phyloP scores from a whole-genome alignment of 2,888 invertebrate species.

The Notodonta ziczac region DNA sequence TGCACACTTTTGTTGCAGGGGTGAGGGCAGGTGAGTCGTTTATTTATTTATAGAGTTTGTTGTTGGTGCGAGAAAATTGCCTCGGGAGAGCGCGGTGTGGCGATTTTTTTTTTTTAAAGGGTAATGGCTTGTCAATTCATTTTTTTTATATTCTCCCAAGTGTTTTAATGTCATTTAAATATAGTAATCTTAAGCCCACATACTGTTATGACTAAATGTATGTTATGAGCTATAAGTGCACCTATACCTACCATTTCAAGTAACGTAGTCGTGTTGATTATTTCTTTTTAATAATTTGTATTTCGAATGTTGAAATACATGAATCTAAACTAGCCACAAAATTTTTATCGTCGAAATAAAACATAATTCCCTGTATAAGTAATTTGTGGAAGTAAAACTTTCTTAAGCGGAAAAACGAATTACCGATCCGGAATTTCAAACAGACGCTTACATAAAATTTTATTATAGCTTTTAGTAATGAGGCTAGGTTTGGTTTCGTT shows the following conservation, averaged over 20 bases:
- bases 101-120: not conserved
- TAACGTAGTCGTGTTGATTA: no score
- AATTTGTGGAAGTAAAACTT: not conserved
- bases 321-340: no score
- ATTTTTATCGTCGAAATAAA: no score
- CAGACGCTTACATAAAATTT: not conserved
- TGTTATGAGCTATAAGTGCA: no score
- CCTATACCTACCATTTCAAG: no score
- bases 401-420: not conserved
- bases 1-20: slow-evolving; percentile 47
- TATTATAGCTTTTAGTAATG: not conserved
- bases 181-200: no score
- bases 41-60: slow-evolving; percentile 48
- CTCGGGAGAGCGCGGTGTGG: not conserved
- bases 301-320: not conserved
- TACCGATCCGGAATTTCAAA: not conserved
- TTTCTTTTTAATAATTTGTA: not conserved
- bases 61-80: slow-evolving; percentile 20
- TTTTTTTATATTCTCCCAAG: not conserved
- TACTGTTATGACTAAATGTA: no score
- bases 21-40: slow-evolving; percentile 50
- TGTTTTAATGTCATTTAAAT: not conserved
- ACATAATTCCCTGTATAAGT: not conserved
- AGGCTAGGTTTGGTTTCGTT: not conserved
- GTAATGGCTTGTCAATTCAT: not conserved